Base-by-base conservation (phyloP, 1,140 invertebrate genomes). In the Paraescarpia echinospica region DNA sequence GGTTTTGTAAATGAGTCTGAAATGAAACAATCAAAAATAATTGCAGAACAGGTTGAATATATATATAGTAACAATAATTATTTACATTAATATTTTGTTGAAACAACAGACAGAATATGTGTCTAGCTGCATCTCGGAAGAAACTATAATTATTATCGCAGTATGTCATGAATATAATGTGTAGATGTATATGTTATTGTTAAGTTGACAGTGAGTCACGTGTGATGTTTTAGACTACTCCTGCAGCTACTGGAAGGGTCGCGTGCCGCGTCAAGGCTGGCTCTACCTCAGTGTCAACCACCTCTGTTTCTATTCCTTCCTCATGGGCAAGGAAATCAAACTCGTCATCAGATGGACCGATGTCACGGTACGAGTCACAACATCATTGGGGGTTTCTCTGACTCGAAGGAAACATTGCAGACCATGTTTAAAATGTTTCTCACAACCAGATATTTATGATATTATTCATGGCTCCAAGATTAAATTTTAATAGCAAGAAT, bases 231-330 rank as follows among this genome's bases (percentile, higher is more conserved):
- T 18, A 97, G 96, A 97, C 95, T 97, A 97, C 94, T 96, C 96
- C 95, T 97, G 96, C 95, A 99, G 98, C 95, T 99, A 98, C 95
- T 98, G 98, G 97, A 99, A 98, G 96, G 97, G 98, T 35, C 97
- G 97, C 95, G 96, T 99, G 93, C 99, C 99, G 5, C 96, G 98
- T 89, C 99, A 99, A 97, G 99, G 99, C 88, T 99, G 98, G 97
- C 96, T 99, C 94, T 99, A 99, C 95, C 97, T 99, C 31, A 99
- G 98, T 91, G 97, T 99, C 90, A 98, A 99, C 95, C 98, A 99
- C 96, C 97, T 99, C 94, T 99, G 98, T 95, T 99, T 99, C 96
- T 98, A 99, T 96, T 98, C 98, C 8, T 99, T 98, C 94, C 97
- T 99, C 94, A 97, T 99, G 95, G 98, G 98, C 33, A 97, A 97